Evolutionary conservation across 2,888 invertebrate genomes (phyloP), one percentile per base, ranked within the genome.

Genomic region (Drosophila mayaguana): DNA sequence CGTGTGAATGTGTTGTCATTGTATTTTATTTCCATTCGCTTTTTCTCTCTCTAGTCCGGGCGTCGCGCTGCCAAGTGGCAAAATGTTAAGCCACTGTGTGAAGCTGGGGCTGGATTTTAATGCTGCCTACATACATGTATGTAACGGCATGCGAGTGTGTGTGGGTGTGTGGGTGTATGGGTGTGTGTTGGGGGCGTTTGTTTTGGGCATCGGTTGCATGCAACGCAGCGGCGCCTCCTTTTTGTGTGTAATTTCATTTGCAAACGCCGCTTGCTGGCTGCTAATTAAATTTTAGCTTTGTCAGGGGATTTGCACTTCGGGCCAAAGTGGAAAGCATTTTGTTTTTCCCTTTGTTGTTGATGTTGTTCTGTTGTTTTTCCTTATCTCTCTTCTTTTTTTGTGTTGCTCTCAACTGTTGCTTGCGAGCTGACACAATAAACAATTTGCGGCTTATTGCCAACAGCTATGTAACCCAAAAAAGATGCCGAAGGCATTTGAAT

Each of bases 281-380:
- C 84, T 85, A 85, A 85, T 85, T 85, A 85, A 85, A 85, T 85
- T 85, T 85, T 80, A 87, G 84, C 85, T 87, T 85, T 87, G 88
- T 87, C 88, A 77, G 75, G 84, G 84, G 84, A 85, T 84, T 85
- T 87, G 75, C 83, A 75, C 80, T 78, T 71, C 65, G 54, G 66
- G 61, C 50, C 54, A 54, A 55, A 61, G 54, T 48, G 61, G 11
- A 60, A 20, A 50, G 20, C 53, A 59, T 78, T 76, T 78, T 62
- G 68, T 63, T 73, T 50, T n/a, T 40, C 22, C 25, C 28, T 38
- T 34, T 38, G 42, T 22, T 63, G 68, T 43, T 51, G 50, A 50
- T 50, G 48, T 32, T 18, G 28, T 32, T 32, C 48, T 2, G 18
- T 16, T 32, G 50, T 20, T 50, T 32, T 50, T 32, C 18, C 32